Percentiles rank a stretch among this genome's conserved stretches.
Evolutionary conservation across 2,113 vertebrate genomes (phyloP).

Genomic region (Perognathus longimembris): DNA sequence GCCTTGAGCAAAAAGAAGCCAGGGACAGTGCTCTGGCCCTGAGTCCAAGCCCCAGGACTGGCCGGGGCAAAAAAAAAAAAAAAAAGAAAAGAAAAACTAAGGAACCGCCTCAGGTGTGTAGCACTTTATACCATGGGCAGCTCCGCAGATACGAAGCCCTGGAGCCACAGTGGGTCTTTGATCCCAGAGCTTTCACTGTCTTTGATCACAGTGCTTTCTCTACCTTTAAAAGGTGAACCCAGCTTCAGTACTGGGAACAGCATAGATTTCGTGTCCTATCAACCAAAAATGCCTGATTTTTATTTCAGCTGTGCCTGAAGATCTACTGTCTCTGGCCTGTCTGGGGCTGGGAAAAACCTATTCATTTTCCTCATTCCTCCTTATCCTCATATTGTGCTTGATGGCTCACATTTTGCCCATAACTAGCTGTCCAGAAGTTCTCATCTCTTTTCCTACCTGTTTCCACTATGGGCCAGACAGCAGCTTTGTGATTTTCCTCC

Average conservation of each 20-base stretch:
- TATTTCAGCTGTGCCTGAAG: neutral
- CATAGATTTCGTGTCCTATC: neutral
- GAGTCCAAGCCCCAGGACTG: too few relatives aligned
- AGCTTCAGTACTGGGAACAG: neutral
- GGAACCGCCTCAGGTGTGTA: neutral
- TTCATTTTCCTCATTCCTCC: neutral
- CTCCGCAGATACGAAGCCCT: neutral
- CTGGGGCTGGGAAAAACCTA: neutral
- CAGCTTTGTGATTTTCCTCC: neutral
- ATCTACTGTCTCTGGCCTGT: neutral
- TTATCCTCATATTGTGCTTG: neutral
- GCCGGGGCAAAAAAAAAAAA: neutral
- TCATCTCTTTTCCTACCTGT: neutral
- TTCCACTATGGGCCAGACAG: neutral
- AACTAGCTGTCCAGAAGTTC: neutral
- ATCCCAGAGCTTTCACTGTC: neutral
- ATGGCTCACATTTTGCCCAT: neutral
- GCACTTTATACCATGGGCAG: neutral
- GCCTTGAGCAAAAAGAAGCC: too few relatives aligned
- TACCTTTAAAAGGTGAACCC: neutral
- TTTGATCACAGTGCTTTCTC: neutral
- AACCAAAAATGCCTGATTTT: neutral
- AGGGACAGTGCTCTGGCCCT: too few relatives aligned
- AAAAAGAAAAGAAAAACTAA: constrained; percentile 28
- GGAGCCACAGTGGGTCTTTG: neutral